phyloP scores from a whole-genome alignment of 2,888 invertebrate species.

The Drosophila putrida region DNA sequence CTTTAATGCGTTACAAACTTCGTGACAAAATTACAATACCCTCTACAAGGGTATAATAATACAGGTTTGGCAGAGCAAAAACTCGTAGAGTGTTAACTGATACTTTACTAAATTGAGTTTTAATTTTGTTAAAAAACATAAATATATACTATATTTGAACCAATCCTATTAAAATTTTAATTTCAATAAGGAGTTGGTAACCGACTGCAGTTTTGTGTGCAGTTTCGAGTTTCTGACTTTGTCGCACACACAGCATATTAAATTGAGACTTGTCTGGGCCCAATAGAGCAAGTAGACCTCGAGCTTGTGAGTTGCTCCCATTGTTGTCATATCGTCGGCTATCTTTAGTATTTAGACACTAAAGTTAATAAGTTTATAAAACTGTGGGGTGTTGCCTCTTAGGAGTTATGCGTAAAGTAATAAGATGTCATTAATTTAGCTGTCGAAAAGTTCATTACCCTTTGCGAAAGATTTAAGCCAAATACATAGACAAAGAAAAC shows the following conservation, averaged over 20 bases:
- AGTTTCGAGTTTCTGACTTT: constrained; percentile 23
- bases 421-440: constrained; percentile 27
- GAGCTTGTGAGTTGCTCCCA: constrained; percentile 56
- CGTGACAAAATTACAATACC: too few relatives aligned
- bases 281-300: constrained; percentile 47
- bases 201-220: constrained; percentile 20
- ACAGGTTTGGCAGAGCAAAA: too few relatives aligned
- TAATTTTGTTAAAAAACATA: constrained; percentile 8
- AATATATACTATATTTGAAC: too few relatives aligned
- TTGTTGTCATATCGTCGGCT: constrained; percentile 24
- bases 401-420: constrained; percentile 3
- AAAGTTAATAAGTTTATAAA: constrained; percentile 42
- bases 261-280: constrained; percentile 23
- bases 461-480: constrained; percentile 37
- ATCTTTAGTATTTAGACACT: constrained; percentile 35
- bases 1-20: too few relatives aligned
- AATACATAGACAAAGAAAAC: constrained; percentile 41
- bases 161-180: constrained; percentile 9
- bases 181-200: background rate
- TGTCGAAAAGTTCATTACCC: constrained; percentile 47
- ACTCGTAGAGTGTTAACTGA: background rate
- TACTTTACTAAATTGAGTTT: constrained; percentile 1
- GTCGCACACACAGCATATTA: constrained; percentile 25
- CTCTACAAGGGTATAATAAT: constrained; percentile 69
- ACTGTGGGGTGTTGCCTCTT: constrained; percentile 27